Evolutionary conservation across 2,888 invertebrate genomes (phyloP), one percentile per base, ranked within the genome.

Genomic region (Troides helena): DNA sequence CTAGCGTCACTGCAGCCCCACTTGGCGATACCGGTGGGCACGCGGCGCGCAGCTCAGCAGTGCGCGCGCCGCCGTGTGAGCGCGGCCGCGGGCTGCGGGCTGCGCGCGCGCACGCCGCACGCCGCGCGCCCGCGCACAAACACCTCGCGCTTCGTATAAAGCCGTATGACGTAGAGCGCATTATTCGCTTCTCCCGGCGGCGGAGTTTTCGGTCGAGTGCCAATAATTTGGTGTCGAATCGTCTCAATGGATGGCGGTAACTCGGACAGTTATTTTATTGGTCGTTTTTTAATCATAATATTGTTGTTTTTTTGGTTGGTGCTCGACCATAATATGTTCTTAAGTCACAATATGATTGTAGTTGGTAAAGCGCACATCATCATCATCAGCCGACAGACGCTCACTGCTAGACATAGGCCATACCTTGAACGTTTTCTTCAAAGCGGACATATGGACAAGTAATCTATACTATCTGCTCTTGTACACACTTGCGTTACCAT

Each of bases 1-100:
- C 53, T 85, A 84, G 84, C 87, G 87, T 86, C 85, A 85, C 77
- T 66, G 72, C 68, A 70, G 69, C 75, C 76, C 73, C 75, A 73
- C 74, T 74, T 59, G 60, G 72, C 73, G 72, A 73, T 73, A 72
- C 68, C 68, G 65, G 72, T 71, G 62, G 68, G 66, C 8, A n/a
- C 5, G 4, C 56, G 10, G 56, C 56, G 56, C 18, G n/a, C 18
- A 43, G 46, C 46, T 12, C 56, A 21, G 1, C 2, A 2, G 56
- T n/a, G 56, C 56, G 6, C 21, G n/a, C 21, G 14, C 6, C 12
- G 12, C 50, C 50, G 2, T 50, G 50, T 50, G 50, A 2, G 53
- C 53, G 53, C n/a, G 53, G 6, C 21, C 21, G 21, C 21, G 21
- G 21, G 14, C 12, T 2, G 17, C 21, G 21, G 21, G 21, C 21